Evolutionary conservation across 1,140 invertebrate genomes (phyloP).

Genomic region (Calephelis nemesis): DNA sequence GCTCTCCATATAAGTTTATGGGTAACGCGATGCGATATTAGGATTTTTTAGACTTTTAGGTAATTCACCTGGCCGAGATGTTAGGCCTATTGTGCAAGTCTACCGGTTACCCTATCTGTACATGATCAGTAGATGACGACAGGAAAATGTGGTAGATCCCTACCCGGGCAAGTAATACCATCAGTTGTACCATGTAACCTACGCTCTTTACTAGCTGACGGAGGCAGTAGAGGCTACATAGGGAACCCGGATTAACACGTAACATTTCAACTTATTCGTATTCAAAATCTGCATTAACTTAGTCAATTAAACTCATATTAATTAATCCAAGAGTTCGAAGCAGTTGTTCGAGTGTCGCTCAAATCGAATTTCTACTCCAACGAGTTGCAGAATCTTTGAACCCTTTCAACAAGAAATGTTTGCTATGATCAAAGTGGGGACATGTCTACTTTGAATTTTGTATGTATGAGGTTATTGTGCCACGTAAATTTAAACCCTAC

Average conservation of each 20-base stretch:
- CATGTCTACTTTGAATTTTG: slow-evolving; percentile 15
- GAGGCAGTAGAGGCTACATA: not conserved
- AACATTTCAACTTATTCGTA: not conserved
- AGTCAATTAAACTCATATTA: slow-evolving; percentile 10
- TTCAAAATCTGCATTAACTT: not conserved
- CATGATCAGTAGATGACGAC: too few species aligned
- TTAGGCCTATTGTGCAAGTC: too few species aligned
- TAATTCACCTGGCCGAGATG: too few species aligned
- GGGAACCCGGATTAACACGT: not conserved
- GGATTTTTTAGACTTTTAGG: too few species aligned
- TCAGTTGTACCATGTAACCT: too few species aligned
- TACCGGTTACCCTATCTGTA: too few species aligned
- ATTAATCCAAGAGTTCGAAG: slow-evolving; percentile 6
- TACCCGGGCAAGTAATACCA: too few species aligned
- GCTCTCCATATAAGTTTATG: too few species aligned
- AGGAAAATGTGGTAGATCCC: too few species aligned
- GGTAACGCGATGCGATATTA: too few species aligned
- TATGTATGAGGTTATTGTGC: not conserved
- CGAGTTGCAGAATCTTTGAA: slow-evolving; percentile 48
- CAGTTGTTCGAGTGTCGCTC: slow-evolving; percentile 23
- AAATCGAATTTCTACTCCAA: slow-evolving; percentile 63
- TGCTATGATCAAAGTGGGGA: slow-evolving; percentile 48
- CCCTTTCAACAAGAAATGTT: slow-evolving; percentile 44
- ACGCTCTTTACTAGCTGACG: too few species aligned
- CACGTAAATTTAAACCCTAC: not conserved